Evolutionary conservation across 2,888 invertebrate species (phyloP).

Genomic region (Hyposoter didymator): DNA sequence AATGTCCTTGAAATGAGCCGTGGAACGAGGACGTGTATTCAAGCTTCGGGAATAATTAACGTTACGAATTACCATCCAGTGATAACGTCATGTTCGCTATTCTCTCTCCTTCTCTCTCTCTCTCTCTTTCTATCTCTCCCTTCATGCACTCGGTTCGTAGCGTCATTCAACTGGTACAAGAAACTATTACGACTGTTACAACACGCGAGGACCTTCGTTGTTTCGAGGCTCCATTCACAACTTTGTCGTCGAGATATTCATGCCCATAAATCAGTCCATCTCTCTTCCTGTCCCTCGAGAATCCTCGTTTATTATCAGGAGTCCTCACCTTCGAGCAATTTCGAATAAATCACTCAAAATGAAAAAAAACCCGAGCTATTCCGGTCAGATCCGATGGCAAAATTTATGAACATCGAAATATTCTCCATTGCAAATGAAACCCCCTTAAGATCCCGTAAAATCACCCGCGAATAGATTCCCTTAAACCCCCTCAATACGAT

Average conservation of each 20-base stretch:
- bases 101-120: slow-evolving; percentile 25
- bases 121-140: slow-evolving; percentile 24
- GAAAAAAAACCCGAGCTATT: slow-evolving; percentile 1
- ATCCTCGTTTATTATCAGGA: background rate
- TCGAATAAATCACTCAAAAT: slow-evolving; percentile 4
- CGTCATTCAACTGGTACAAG: slow-evolving; percentile 74
- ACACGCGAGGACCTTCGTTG: slow-evolving; percentile 74
- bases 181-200: slow-evolving; percentile 76
- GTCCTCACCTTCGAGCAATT: background rate
- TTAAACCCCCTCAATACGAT: background rate
- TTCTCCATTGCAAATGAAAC: background rate
- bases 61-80: slow-evolving; percentile 59
- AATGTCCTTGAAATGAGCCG: background rate
- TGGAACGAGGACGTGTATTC: slow-evolving; percentile 1
- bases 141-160: slow-evolving; percentile 44
- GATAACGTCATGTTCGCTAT: slow-evolving; percentile 40
- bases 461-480: background rate
- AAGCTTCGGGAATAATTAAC: slow-evolving; percentile 73
- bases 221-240: slow-evolving; percentile 71
- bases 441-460: no score
- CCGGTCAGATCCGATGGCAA: background rate
- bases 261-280: slow-evolving; percentile 26
- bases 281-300: slow-evolving; percentile 31
- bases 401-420: background rate
- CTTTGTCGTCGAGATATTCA: slow-evolving; percentile 65